Evolutionary conservation across 2,888 invertebrate species (phyloP).

Genomic region (Dione juno): DNA sequence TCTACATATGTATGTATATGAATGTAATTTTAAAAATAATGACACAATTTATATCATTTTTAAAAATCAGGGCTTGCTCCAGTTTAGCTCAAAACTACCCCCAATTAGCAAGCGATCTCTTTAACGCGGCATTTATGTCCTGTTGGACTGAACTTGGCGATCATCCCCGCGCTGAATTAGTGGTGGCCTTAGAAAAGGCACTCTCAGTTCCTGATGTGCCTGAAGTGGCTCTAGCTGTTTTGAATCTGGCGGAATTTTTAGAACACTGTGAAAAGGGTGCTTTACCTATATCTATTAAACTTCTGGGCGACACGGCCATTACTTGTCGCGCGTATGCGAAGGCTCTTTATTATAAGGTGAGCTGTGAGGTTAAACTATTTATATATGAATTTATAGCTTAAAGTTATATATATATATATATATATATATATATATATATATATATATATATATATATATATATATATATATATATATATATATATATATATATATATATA

Average conservation of each 20-base stretch:
- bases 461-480: too few species aligned
- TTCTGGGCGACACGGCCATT: conserved; percentile 96
- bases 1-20: too few species aligned
- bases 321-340: conserved; percentile 91
- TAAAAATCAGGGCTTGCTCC: conserved; percentile 89
- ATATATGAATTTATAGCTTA: not conserved
- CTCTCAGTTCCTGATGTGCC: conserved; percentile 95
- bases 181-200: conserved; percentile 92
- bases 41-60: not conserved
- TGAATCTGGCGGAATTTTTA: conserved; percentile 99
- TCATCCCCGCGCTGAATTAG: conserved; percentile 91
- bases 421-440: too few species aligned
- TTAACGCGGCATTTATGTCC: conserved; percentile 99
- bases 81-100: conserved; percentile 96
- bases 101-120: conserved; percentile 95
- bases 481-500: too few species aligned
- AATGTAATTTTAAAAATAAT: too few species aligned
- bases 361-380: not conserved
- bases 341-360: conserved; percentile 84
- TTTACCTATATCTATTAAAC: conserved; percentile 92
- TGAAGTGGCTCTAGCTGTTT: conserved; percentile 96
- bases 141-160: conserved; percentile 98
- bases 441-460: too few species aligned
- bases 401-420: not conserved
- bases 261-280: conserved; percentile 99